Evolutionary conservation across 2,888 invertebrate genomes (phyloP), one percentile per base, ranked within the genome.

Genomic region (Tortrix viridana): DNA sequence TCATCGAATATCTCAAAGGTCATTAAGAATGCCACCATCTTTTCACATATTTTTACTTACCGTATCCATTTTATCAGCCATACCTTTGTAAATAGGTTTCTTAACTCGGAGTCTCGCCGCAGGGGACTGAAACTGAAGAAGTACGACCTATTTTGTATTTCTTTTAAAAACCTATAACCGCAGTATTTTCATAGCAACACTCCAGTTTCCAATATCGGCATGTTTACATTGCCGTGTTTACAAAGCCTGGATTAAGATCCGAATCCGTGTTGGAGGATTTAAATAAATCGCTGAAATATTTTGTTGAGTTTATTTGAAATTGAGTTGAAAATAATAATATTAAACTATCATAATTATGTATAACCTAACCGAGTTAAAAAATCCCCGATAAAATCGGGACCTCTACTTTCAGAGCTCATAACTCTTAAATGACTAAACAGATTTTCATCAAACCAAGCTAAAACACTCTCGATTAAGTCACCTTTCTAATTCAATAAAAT

Each of bases 71-170:
- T 57, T 56, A n/a, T 49, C 44, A 44, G 20, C 26, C 37, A 49
- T 57, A 46, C 18, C 18, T 22, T 56, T 50, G 56, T 57, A 59
- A 44, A 59, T 50, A 50, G 20, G 26, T 44, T 63, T 48, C 37
- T 18, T 56, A 53, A 26, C 57, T 49, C 55, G 9, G n/a, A 5
- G 49, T 20, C 19, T 9, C 80, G 77, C 82, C 79, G 69, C 80
- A 65, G 81, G 81, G 77, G 72, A 76, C 72, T 61, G 77, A 70
- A 77, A 77, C 75, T 72, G 74, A 71, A 82, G 76, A 66, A 73
- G 70, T 67, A 47, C 74, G 80, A 80, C 80, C 82, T 77, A 82
- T 82, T 86, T 86, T 75, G 80, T 79, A 81, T 76, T 79, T 79
- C 70, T 77, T 52, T 53, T 38, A 50, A 57, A 68, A 77, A 76